phyloP scores from a whole-genome alignment of 2,113 vertebrate species.

The Neogale vison region DNA sequence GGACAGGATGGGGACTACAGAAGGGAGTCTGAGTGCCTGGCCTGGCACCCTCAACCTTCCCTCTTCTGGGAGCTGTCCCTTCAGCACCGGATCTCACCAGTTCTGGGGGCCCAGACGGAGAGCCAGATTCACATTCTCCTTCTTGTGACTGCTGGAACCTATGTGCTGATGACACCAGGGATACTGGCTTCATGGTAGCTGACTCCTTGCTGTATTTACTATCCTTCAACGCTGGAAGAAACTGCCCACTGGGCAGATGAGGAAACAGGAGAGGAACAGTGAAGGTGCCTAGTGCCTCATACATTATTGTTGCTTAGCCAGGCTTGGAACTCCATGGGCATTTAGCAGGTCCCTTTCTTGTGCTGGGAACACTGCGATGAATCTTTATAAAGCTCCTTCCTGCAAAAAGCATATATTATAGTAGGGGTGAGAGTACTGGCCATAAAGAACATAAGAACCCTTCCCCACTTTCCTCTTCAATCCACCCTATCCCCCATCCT shows the following conservation, averaged over 20 bases:
- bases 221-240: background rate
- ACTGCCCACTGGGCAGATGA: background rate
- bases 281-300: background rate
- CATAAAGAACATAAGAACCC: background rate
- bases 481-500: background rate
- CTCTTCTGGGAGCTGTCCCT: conserved; percentile 78
- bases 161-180: background rate
- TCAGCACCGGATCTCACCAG: conserved; percentile 73
- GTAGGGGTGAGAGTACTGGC: background rate
- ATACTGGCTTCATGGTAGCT: background rate
- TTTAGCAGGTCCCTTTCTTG: no score
- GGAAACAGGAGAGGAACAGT: background rate
- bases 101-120: background rate
- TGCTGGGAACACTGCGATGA: background rate
- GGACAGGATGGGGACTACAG: background rate
- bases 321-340: no score
- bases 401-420: background rate
- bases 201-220: background rate
- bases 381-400: background rate
- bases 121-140: background rate
- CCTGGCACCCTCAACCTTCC: rapidly evolving
- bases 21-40: no score
- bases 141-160: background rate
- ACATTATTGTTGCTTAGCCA: rapidly evolving
- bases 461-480: no score